Percentiles rank a stretch among this genome's conserved stretches.
Conservation (phyloP, 2,797 vertebrate species). For the Sebastes umbrosus region DNA sequence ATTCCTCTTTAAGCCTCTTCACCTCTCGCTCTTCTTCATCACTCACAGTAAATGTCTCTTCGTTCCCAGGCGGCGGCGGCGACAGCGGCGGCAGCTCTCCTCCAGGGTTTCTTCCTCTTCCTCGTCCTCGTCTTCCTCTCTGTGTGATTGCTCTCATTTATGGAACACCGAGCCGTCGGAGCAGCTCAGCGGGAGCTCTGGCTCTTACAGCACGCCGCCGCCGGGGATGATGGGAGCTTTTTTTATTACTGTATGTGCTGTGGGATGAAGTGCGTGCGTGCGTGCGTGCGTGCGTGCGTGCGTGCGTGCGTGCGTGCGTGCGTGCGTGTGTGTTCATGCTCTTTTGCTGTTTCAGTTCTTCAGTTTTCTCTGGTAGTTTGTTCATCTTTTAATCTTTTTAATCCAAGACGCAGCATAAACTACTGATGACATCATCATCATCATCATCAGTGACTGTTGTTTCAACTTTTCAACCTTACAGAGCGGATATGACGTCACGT, state of each 20-base stretch:
- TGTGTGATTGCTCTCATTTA: conserved; percentile 7
- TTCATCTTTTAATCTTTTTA: neutral
- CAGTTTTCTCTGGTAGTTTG: neutral
- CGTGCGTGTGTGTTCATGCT: neutral
- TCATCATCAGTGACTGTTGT: too few species aligned
- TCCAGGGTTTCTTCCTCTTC: neutral
- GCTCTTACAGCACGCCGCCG: neutral
- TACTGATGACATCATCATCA: neutral
- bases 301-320: neutral
- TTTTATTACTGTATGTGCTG: neutral
- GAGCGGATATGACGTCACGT: too few species aligned
- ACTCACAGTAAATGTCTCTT: neutral
- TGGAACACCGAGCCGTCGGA: neutral
- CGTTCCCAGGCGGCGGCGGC: neutral
- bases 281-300: neutral
- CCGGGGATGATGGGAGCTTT: neutral
- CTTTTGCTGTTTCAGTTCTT: neutral
- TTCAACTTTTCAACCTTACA: too few species aligned
- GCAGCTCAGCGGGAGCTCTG: neutral
- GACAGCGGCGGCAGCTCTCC: neutral
- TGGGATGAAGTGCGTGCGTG: neutral
- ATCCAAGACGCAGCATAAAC: neutral
- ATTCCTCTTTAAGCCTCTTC: neutral
- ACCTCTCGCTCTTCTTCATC: neutral
- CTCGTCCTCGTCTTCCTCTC: neutral